Evolutionary conservation across 2,797 vertebrate genomes (phyloP), one percentile per base, ranked within the genome.

Genomic region (Brotula barbata): DNA sequence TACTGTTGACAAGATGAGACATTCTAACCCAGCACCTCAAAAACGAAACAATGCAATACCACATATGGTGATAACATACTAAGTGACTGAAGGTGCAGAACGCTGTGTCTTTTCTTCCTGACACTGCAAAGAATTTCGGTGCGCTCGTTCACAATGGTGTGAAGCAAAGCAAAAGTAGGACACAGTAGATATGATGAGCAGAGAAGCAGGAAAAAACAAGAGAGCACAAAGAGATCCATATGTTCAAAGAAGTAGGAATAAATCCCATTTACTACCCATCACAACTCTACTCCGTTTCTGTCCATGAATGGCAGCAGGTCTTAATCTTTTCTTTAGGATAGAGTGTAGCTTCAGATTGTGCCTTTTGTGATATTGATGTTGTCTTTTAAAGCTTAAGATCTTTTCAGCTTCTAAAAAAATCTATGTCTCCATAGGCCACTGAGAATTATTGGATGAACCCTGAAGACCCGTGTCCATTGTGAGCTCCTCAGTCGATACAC

Each of bases 161-260:
- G 59, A 81, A 80, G 39, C 50, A 56, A 44, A 53, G 34, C 25
- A 52, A 67, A 85, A 79, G 65, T 79, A 68, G 75, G 65, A 72
- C 34, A 31, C 62, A 37, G 70, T 40, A 53, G 62, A 66, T 25
- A 3, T 45, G 73, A 73, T 51, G 53, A 63, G 65, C 31, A 53
- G 43, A 61, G 33, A 55, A 60, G 56, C 34, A 28, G 33, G 6
- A 14, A 56, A 46, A 44, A 3, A 78, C 58, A 69, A 47, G 74
- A 81, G 79, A 71, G 83, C 84, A 82, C 20, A 60, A 79, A 77
- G 57, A 37, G 58, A 74, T 71, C 68, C 75, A 46, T 22, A 53
- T 25, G 55, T 58, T 52, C 25, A 21, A 20, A 60, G 49, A 50
- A 56, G 47, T 48, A 45, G 17, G 41, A 60, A 69, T 22, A 40